A percentile compares a stretch with the other conserved stretches of the same genome.
Evolutionary conservation across 2,113 vertebrate genomes (phyloP).

Genomic region (Enhydra lutris): DNA sequence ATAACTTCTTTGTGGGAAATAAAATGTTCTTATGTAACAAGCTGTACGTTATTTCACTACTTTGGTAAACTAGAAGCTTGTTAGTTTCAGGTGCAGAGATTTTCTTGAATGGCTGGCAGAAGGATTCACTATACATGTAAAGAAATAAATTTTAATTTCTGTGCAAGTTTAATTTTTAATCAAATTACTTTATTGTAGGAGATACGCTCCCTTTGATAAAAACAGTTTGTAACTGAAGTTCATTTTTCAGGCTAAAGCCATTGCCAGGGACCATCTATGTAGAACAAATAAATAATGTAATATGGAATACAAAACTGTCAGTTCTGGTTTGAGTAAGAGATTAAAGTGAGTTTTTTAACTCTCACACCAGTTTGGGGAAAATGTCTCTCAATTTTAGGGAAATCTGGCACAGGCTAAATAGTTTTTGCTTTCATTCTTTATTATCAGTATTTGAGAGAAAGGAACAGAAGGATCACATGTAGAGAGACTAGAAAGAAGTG

Average conservation of each 20-base stretch:
- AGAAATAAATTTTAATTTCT: constrained; percentile 34
- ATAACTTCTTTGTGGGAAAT: not conserved
- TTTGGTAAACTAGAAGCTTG: not conserved
- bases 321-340: constrained; percentile 22
- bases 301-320: not conserved
- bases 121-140: not conserved
- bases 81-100: constrained; percentile 4
- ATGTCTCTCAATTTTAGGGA: not conserved
- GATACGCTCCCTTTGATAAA: not conserved
- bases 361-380: not conserved
- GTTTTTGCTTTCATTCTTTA: not conserved
- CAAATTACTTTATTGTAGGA: not conserved
- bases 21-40: not conserved
- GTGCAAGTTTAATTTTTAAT: not conserved
- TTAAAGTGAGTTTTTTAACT: constrained; percentile 12
- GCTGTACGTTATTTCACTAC: not conserved
- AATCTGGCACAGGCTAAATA: not conserved
- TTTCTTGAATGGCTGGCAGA: constrained; percentile 25
- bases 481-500: not conserved
- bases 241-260: constrained; percentile 2
- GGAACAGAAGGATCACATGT: not conserved
- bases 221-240: not conserved
- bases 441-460: not conserved
- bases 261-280: not conserved
- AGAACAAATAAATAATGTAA: constrained; percentile 14